phyloP scores from a whole-genome alignment of 1,140 invertebrate species.

The Trissolcus basalis region DNA sequence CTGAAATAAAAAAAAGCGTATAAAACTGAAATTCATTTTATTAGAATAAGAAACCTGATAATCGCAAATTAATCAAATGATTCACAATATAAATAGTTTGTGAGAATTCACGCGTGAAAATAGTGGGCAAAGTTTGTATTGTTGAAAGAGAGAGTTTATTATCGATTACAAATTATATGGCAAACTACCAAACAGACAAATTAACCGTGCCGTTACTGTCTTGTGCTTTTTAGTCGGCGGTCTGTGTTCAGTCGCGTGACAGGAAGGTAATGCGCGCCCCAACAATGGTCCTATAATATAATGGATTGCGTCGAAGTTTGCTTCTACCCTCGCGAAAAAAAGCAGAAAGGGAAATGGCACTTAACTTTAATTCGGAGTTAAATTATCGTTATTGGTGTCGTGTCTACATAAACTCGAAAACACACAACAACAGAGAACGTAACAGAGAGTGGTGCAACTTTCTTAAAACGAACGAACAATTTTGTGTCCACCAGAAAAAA shows the following conservation, averaged over 20 bases:
- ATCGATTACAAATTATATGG: conserved; percentile 64
- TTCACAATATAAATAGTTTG: too few species aligned
- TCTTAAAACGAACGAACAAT: conserved; percentile 24
- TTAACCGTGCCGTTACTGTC: conserved; percentile 59
- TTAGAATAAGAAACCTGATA: too few species aligned
- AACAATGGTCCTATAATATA: conserved; percentile 68
- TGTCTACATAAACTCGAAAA: conserved; percentile 49
- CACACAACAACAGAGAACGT: conserved; percentile 49
- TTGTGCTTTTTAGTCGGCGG: conserved; percentile 48
- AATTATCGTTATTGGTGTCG: conserved; percentile 62
- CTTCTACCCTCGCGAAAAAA: conserved; percentile 61
- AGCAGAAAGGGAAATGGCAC: conserved; percentile 64
- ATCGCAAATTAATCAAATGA: conserved; percentile 2
- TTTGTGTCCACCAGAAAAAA: too few species aligned
- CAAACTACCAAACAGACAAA: conserved; percentile 63
- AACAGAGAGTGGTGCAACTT: conserved; percentile 46
- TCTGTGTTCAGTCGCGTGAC: conserved; percentile 67
- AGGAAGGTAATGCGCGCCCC: conserved; percentile 64
- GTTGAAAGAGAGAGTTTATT: conserved; percentile 6
- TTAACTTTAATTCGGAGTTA: conserved; percentile 65
- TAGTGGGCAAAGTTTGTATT: too few species aligned
- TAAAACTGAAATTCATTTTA: too few species aligned
- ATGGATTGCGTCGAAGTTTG: conserved; percentile 66
- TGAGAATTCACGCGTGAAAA: too few species aligned
- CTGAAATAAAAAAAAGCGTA: too few species aligned